Percentiles rank a stretch among this genome's conserved stretches.
Conservation (phyloP, 30 jellyfish, hydroid and myxozoan species). For the Sanderia malayensis region DNA sequence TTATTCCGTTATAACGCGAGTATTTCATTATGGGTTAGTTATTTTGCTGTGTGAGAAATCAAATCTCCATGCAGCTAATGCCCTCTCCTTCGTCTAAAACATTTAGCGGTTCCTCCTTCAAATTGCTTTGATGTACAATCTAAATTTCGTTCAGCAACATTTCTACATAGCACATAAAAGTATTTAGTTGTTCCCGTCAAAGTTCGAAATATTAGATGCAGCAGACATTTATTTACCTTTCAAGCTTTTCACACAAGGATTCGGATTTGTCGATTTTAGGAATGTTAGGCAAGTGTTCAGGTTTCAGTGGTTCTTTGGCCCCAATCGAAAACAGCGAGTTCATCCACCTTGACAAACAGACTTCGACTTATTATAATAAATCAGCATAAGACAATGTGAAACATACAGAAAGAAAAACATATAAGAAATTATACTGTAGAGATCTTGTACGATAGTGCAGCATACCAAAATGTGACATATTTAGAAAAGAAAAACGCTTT, state of each 20-base stretch:
- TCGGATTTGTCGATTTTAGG: slow-evolving; percentile 43
- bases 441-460: too few relatives aligned
- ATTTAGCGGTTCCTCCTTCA: too few relatives aligned
- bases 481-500: slow-evolving; percentile 51
- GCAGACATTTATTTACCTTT: slow-evolving; percentile 60
- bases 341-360: slow-evolving; percentile 69
- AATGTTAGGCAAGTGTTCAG: slow-evolving; percentile 48
- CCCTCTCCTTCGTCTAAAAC: too few relatives aligned
- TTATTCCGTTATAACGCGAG: too few relatives aligned
- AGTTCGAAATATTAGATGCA: too few relatives aligned
- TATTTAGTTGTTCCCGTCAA: background rate
- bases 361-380: background rate
- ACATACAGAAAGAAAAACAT: background rate
- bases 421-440: too few relatives aligned
- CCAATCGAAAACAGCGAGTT: slow-evolving; percentile 61
- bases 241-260: slow-evolving; percentile 56
- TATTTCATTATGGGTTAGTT: too few relatives aligned
- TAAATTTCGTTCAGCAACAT: too few relatives aligned
- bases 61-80: too few relatives aligned
- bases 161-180: too few relatives aligned
- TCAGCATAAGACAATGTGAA: background rate
- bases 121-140: too few relatives aligned
- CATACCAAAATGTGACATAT: slow-evolving; percentile 65
- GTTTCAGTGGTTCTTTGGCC: slow-evolving; percentile 55
- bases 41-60: too few relatives aligned